Base-by-base conservation (phyloP, 2,888 invertebrate species). In the Isotomurus palustris region DNA sequence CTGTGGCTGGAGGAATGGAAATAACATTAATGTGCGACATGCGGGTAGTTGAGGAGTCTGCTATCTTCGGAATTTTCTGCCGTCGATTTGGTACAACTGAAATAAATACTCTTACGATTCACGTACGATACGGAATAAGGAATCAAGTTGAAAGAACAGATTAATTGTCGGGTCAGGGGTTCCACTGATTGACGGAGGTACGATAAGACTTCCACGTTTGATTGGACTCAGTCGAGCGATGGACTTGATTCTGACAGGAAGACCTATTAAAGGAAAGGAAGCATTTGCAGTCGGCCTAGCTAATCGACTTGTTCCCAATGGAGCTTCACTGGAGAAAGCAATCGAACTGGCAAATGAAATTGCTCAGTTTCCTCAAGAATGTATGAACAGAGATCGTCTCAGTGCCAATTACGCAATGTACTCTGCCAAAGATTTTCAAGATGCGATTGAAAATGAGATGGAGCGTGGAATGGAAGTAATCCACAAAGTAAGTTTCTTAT, bases 1-100 rank as follows among this genome's bases (percentile, higher is more conserved):
- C 92, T 4, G 88, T 94, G 2, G 95, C 91, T 0, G 88, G 85
- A 66, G 96, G 95, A 0, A 81, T 96, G 58, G 95, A 96, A 75
- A 77, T 97, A 59, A 89, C 95, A 0, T 76, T 94, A 2, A 84
- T 92, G 78, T 95, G 94, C 77, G 96, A 97, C 75, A 75, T 95
- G 27, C 80, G 95, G 45, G 82, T 96, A 0, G 82, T 91, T 71
- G 94, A 95, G 73, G 87, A 91, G 43, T 86, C 84, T 0, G 88
- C 95, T 0, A 78, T 88, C 0, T 74, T 92, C 72, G 95, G 95
- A n/a, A 87, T 90, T 64, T 84, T 87, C 61, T 89, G 89, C 63
- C 80, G 94, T 67, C 80, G 93, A 73, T 92, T 91, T 78, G 94
- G 92, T 83, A 49, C 43, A 29, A n/a, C 2, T 32, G 3, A 44